Base-by-base conservation (phyloP, 2,113 vertebrate species). In the Ictidomys tridecemlineatus region DNA sequence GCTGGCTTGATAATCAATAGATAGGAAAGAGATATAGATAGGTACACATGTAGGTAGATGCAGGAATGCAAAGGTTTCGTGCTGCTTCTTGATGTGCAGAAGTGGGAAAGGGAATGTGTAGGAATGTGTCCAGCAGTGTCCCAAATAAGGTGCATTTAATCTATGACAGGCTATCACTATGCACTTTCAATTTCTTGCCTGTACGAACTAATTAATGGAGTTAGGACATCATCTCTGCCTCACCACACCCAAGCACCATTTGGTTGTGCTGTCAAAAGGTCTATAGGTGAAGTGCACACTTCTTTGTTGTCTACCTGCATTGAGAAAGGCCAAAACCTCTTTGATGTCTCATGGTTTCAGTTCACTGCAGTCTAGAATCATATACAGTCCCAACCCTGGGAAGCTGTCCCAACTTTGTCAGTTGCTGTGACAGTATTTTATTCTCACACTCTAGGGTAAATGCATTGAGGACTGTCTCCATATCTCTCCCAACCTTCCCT, bases 151-250 rank as follows among this genome's bases (percentile, higher is more conserved):
- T n/a, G 22, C 78, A 53, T 80, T 63, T 86, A 89, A 51, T 93
- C n/a, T 86, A 20, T 48, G 70, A 37, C 34, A 79, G 86, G 56
- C 13, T 76, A 28, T 91, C 63, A n/a, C 30, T n/a, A 30, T 69
- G 45, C 11, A 34, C 12, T 92, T 32, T 94, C 51, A 61, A 13
- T 95, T 86, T 95, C 88, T 89, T 72, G 7, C 85, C 53, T 93
- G 0, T 53, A 28, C 70, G 82, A 42, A 93, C 72, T 70, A 91
- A 58, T 56, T 18, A 48, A 85, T 84, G 84, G 51, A 94, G 24
- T 80, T 67, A 65, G 32, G 65, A 72, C 11, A 48, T 69, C 4
- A 2, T 8, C 48, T 17, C 63, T 34, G 58, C 42, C 37, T 51
- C 56, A 87, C 76, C 69, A 80, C 11, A 58, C 63, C 76, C 37